Conservation (phyloP, 2,888 invertebrate genomes). For the Barypeithes pellucidus region DNA sequence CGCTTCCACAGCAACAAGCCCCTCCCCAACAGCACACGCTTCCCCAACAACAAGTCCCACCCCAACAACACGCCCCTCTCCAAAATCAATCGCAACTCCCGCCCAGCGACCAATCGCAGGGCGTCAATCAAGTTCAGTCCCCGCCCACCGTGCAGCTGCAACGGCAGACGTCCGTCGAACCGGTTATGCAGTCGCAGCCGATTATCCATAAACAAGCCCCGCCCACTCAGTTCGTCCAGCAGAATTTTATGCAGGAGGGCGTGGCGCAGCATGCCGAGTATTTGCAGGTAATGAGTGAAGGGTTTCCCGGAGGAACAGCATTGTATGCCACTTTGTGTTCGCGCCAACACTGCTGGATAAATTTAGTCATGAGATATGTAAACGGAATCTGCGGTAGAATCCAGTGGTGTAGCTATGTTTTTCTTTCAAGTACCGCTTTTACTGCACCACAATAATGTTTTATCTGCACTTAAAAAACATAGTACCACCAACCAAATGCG, state of each 20-base stretch:
- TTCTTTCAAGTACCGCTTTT: too few species aligned
- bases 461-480: too few species aligned
- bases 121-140: conserved; percentile 43
- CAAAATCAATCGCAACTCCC: conserved; percentile 47
- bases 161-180: conserved; percentile 62
- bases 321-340: too few species aligned
- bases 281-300: conserved; percentile 60
- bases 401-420: too few species aligned
- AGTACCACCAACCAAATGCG: too few species aligned
- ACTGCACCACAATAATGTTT: too few species aligned
- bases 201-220: conserved; percentile 64
- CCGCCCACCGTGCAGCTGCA: conserved; percentile 59
- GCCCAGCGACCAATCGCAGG: conserved; percentile 56
- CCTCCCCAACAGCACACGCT: conserved; percentile 20
- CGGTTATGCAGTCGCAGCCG: conserved; percentile 63
- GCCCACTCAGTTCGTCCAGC: conserved; percentile 65
- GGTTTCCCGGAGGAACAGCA: too few species aligned
- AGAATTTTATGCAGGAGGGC: conserved; percentile 64
- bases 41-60: conserved; percentile 8
- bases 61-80: conserved; percentile 15
- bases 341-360: too few species aligned
- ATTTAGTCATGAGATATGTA: too few species aligned
- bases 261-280: conserved; percentile 68
- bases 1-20: conserved; percentile 28
- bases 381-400: too few species aligned